These are phyloP conservation scores for Tenualosa ilisha DNA, from an alignment of 2,797 vertebrate genomes.

Conservation along the genomic window DNA sequence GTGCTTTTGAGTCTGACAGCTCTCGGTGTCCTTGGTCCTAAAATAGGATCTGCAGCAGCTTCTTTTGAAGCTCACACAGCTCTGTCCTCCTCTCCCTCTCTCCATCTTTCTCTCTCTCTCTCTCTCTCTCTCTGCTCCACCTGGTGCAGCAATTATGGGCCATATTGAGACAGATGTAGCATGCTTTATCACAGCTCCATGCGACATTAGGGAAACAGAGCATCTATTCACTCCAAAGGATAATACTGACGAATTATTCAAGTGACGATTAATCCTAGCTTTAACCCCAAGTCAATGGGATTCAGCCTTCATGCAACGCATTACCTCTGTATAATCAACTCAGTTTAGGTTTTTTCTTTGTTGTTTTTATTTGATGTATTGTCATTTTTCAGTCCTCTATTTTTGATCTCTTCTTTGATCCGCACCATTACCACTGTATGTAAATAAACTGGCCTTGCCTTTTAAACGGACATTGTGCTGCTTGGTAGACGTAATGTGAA, in stretches of 20 bases:
- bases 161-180: slow-evolving; percentile 7
- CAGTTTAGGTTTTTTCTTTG: not conserved
- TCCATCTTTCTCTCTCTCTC: not conserved
- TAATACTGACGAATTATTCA: not conserved
- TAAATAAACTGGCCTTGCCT: not conserved
- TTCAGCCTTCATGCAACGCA: not conserved
- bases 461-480: not conserved
- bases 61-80: not conserved
- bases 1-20: slow-evolving; percentile 14
- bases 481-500: not conserved
- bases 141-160: slow-evolving; percentile 11
- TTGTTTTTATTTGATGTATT: not conserved
- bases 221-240: not conserved
- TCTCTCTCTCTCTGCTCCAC: not conserved
- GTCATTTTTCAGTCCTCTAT: not conserved
- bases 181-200: slow-evolving; percentile 11
- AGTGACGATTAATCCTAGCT: not conserved
- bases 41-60: slow-evolving; percentile 19
- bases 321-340: not conserved
- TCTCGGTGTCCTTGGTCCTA: not conserved
- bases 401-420: not conserved
- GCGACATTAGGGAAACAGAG: not conserved
- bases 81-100: not conserved
- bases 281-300: not conserved
- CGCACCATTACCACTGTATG: not conserved